Conservation (phyloP, 2,113 vertebrate genomes). For the Hystrix brachyura region DNA sequence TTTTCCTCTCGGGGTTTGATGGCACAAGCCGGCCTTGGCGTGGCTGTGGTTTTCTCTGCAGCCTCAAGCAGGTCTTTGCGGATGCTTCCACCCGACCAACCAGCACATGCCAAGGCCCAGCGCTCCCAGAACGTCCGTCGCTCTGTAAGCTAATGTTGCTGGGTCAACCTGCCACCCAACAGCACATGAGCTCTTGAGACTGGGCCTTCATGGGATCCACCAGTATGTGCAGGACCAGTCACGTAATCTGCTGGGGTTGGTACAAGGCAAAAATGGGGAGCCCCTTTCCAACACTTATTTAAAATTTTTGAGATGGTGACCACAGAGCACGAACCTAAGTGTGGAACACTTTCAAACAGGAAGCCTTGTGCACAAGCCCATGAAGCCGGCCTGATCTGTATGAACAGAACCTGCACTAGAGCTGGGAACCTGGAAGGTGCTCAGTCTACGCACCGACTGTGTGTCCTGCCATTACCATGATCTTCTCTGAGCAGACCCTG, state of each 20-base stretch:
- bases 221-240: neutral
- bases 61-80: neutral
- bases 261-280: accelerated
- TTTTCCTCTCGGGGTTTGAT: neutral
- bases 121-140: accelerated
- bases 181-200: neutral
- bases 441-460: accelerated
- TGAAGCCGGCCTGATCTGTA: neutral
- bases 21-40: neutral
- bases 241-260: accelerated
- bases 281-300: neutral
- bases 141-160: accelerated
- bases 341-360: neutral
- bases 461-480: no score
- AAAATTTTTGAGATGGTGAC: neutral
- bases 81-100: neutral
- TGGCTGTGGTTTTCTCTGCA: neutral
- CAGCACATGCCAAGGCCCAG: accelerated
- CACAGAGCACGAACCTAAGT: neutral
- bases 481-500: neutral
- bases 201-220: accelerated
- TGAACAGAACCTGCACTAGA: neutral
- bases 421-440: neutral
- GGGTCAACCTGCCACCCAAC: accelerated
- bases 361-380: accelerated